Evolutionary conservation across 2,113 vertebrate species (phyloP).

Genomic region (Chaenocephalus aceratus): DNA sequence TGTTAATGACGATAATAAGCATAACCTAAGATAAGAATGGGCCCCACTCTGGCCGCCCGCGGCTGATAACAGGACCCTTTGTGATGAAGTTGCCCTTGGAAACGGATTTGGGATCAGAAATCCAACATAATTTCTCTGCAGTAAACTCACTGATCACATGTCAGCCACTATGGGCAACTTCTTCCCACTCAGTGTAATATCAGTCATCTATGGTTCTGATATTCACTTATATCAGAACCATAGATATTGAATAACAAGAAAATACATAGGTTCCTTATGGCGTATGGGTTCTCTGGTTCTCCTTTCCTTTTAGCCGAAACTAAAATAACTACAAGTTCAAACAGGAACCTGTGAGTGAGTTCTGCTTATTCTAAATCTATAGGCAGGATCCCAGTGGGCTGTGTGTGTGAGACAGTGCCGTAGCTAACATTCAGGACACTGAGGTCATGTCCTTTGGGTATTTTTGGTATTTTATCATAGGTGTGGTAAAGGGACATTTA

Average conservation of each 20-base stretch:
- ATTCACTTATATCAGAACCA: constrained; percentile 50
- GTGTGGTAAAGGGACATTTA: background rate
- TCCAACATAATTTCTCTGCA: background rate
- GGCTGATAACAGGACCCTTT: constrained; percentile 86
- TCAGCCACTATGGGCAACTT: constrained; percentile 58
- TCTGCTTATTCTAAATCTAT: constrained; percentile 56
- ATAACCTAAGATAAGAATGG: constrained; percentile 78
- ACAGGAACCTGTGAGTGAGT: constrained; percentile 51
- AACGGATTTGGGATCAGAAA: constrained; percentile 55
- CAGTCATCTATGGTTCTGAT: constrained; percentile 40
- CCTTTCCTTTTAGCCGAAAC: constrained; percentile 34
- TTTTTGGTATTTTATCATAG: background rate
- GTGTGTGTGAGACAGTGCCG: constrained; percentile 29
- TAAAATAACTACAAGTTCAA: constrained; percentile 42
- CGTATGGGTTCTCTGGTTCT: constrained; percentile 54
- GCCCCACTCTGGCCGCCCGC: constrained; percentile 91
- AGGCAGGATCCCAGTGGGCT: constrained; percentile 58
- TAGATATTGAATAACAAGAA: constrained; percentile 67
- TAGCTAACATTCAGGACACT: constrained; percentile 23
- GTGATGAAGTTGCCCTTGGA: constrained; percentile 62
- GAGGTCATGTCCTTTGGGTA: constrained; percentile 14
- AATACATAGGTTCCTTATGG: constrained; percentile 65
- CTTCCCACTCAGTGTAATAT: constrained; percentile 71
- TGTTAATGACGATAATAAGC: constrained; percentile 73
- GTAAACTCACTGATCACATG: constrained; percentile 38